Percentiles rank a stretch among this genome's conserved stretches.
phyloP scores from a whole-genome alignment of 1,140 invertebrate genomes.

The Caenorhabditis remanei region DNA sequence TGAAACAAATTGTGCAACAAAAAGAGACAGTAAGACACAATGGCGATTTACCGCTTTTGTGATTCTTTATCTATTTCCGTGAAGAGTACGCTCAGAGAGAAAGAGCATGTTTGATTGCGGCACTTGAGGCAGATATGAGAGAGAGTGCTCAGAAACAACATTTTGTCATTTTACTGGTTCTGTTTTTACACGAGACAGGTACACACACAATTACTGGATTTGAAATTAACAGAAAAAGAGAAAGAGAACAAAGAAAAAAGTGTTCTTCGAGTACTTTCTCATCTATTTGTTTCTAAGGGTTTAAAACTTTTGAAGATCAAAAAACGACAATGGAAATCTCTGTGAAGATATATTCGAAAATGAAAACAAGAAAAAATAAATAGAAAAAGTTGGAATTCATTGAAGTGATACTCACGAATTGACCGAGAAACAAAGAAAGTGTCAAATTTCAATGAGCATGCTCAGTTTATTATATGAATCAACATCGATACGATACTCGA shows the following conservation, averaged over 20 bases:
- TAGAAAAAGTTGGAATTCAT: not conserved
- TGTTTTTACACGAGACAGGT: conserved; percentile 44
- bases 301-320: too few species aligned
- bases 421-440: conserved; percentile 42
- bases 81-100: conserved; percentile 1
- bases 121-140: conserved; percentile 27
- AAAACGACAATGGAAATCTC: too few species aligned
- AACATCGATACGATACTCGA: not conserved
- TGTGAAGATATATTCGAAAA: not conserved
- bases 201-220: not conserved
- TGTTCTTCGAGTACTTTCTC: not conserved
- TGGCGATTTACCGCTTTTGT: conserved; percentile 48
- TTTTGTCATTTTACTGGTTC: conserved; percentile 46
- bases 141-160: conserved; percentile 31
- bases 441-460: conserved; percentile 36
- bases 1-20: not conserved
- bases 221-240: not conserved
- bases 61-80: conserved; percentile 26
- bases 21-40: conserved; percentile 3
- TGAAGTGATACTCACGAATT: conserved; percentile 32
- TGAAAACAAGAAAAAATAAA: not conserved
- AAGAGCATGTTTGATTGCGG: conserved; percentile 42
- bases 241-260: not conserved
- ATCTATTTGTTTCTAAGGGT: not conserved
- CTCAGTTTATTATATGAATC: conserved; percentile 45